Base-by-base conservation (phyloP, 2,113 vertebrate species). In the Xenopus borealis region DNA sequence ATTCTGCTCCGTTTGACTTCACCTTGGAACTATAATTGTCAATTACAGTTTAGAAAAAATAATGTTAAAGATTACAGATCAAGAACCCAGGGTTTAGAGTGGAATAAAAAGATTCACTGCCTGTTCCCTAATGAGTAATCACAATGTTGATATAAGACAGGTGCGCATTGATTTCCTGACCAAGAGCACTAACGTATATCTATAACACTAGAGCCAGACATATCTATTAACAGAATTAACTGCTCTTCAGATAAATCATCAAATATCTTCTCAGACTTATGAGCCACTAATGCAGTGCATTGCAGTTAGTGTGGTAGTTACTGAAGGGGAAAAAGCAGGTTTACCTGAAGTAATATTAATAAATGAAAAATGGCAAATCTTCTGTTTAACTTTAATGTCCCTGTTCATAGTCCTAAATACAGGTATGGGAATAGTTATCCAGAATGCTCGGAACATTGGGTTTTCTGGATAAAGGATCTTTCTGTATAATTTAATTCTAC, bases 81-180 rank as follows among this genome's bases (percentile, higher is more conserved):
- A 67, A 67, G 65, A 20, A 67, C n/a, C 12, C 20, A 52, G 46
- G 46, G 18, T 50, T 12, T 67, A 14, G 23, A 18, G 20, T n/a
- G 19, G 12, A 20, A 18, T 11, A 18, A 11, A 47, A 67, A 50
- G 45, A 50, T 50, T 19, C 17, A 23, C 18, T 67, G 45, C 27
- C 65, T 67, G 45, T n/a, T 67, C 46, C 46, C 45, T 47, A 50
- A 67, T 67, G 65, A 50, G 17, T n/a, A 67, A 67, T 67, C n/a
- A 50, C 44, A 7, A 50, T 19, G 44, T 19, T 13, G 19, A n/a
- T 67, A 67, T 67, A 17, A 61, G 58, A 12, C 20, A 67, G 18
- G 46, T 19, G 45, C 20, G 2, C 65, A 67, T 67, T 67, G 45
- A 67, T 67, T 67, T 67, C 6, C 45, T 67, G 65, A 67, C 40